Percentiles rank a stretch among this genome's conserved stretches.
Conservation (phyloP, 2,888 invertebrate species). For the Oscheius onirici region DNA sequence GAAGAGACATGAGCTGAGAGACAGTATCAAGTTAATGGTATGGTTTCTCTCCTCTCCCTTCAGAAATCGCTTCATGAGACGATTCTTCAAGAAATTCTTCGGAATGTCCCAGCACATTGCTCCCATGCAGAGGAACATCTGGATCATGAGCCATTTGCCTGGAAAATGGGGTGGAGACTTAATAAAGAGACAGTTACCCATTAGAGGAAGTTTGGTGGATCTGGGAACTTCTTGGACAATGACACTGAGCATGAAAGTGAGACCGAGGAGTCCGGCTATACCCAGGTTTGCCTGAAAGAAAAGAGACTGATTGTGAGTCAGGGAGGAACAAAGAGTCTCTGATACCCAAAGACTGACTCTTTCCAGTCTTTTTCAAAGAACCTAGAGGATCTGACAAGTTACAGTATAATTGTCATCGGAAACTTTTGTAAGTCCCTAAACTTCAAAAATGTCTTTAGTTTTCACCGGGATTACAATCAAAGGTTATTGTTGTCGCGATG, state of each 20-base stretch:
- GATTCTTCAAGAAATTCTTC: neutral
- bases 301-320: too few species aligned
- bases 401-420: too few species aligned
- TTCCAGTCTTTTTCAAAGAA: too few species aligned
- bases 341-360: too few species aligned
- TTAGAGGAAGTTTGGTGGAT: constrained; percentile 4
- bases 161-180: neutral
- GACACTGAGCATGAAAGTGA: constrained; percentile 25
- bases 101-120: constrained; percentile 19
- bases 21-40: too few species aligned
- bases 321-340: too few species aligned
- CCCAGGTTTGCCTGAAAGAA: constrained; percentile 24
- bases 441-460: too few species aligned
- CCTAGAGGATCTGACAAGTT: too few species aligned
- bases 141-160: constrained; percentile 29
- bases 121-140: constrained; percentile 11
- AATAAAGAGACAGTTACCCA: neutral
- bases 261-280: constrained; percentile 16
- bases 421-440: too few species aligned
- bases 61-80: neutral
- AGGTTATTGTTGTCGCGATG: too few species aligned
- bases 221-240: constrained; percentile 19
- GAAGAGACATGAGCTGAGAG: too few species aligned
- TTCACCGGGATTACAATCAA: too few species aligned
- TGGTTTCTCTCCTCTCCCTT: neutral